Evolutionary conservation across 2,888 invertebrate species (phyloP), one percentile per base, ranked within the genome.

Genomic region (Thumatha senex): DNA sequence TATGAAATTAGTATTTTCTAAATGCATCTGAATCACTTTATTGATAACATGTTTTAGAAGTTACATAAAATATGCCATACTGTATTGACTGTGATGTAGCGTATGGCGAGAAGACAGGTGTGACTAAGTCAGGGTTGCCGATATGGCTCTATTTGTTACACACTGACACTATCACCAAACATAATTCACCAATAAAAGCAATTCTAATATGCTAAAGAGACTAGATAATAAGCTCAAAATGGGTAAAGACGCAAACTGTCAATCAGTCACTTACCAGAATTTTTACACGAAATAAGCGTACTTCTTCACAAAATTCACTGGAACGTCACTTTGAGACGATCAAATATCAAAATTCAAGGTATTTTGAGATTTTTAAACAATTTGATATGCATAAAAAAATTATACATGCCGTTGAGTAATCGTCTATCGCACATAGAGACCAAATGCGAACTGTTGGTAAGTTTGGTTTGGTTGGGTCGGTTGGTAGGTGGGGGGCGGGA

Each of bases 371-470:
- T 88, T 87, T 87, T 88, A 68, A 83, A 88, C 72, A 84, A 83
- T 87, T 86, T 90, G 65, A 89, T 82, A 73, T 86, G 85, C 87
- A 90, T 88, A 89, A 86, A 88, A 89, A 88, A 90, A 84, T 79
- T 83, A 85, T 79, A 84, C 91, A 91, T 90, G 80, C 81, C 91
- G 88, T 79, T 80, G 68, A 79, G 74, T 80, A 79, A 72, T 88
- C 91, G 92, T 92, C 91, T 82, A 74, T 70, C 88, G 83, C 88
- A 84, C 84, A 85, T 84, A 86, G 81, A 89, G 84, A 90, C 88
- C 89, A 88, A 92, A 92, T 91, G 92, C 93, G 92, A 92, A 93
- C 93, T 93, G 92, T 88, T 82, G 81, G 81, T 83, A 82, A 59
- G 67, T 70, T 86, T 85, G 78, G 78, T 77, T 83, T 76, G 75